These are phyloP conservation scores for Danio tinwini DNA, from an alignment of 2,797 vertebrate genomes.

Conservation along the genomic window DNA sequence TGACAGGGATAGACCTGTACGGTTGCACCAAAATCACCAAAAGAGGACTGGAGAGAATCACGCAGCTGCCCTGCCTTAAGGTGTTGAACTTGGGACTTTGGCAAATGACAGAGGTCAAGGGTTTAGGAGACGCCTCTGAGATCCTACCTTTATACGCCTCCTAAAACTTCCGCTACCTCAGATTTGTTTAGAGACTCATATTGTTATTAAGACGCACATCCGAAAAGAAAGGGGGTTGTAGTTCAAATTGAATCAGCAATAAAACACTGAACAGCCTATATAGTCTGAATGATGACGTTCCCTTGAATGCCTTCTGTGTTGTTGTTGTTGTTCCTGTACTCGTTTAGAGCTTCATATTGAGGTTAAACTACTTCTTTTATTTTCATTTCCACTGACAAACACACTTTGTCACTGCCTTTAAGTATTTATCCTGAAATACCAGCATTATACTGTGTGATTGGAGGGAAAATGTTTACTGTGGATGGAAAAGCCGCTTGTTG, in stretches of 20 bases:
- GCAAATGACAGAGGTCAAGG: conserved; percentile 99
- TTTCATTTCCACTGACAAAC: conserved; percentile 31
- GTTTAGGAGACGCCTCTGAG: conserved; percentile 84
- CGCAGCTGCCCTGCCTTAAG: conserved; percentile 99
- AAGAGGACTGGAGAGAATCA: conserved; percentile 95
- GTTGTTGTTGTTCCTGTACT: conserved; percentile 5
- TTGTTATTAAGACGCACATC: conserved; percentile 22
- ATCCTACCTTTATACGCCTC: conserved; percentile 36
- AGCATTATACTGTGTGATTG: conserved; percentile 26
- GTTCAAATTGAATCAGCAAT: conserved; percentile 54
- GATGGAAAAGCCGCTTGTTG: conserved; percentile 23
- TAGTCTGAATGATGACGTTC: background rate
- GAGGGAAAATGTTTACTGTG: conserved; percentile 35
- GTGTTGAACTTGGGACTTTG: conserved; percentile 99
- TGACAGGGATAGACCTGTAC: conserved; percentile 97
- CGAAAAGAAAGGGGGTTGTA: conserved; percentile 21
- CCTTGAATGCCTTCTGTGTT: conserved; percentile 35
- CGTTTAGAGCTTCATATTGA: conserved; percentile 46
- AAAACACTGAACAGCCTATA: conserved; percentile 46
- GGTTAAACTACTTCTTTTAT: conserved; percentile 11
- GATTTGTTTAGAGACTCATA: conserved; percentile 11
- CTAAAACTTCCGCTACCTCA: conserved; percentile 56
- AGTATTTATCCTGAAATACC: conserved; percentile 55
- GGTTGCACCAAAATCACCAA: conserved; percentile 99
- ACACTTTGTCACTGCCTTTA: conserved; percentile 52